Conservation (phyloP, 2,797 vertebrate species). For the Sarcoramphus papa region DNA sequence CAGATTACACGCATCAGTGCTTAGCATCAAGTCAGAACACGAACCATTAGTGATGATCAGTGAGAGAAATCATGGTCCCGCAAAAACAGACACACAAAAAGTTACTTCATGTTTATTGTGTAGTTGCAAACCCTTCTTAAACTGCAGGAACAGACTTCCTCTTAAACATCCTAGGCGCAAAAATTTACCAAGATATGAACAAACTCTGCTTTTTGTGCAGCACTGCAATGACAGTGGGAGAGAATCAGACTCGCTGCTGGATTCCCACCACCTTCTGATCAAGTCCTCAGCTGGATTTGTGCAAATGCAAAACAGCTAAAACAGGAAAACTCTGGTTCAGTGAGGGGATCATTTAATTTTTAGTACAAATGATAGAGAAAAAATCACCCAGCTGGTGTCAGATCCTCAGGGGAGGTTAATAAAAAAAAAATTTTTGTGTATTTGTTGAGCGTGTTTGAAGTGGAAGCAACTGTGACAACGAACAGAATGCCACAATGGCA, state of each 20-base stretch:
- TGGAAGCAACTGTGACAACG: neutral
- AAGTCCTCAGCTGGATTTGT: neutral
- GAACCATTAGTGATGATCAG: neutral
- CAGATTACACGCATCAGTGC: neutral
- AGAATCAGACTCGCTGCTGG: neutral
- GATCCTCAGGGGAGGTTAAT: neutral
- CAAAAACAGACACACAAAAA: neutral
- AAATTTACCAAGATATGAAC: neutral
- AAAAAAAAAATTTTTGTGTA: neutral
- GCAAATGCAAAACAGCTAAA: neutral
- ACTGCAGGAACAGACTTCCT: neutral
- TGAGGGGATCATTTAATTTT: neutral
- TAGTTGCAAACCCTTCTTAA: neutral
- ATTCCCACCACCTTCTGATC: neutral
- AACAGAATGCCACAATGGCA: neutral
- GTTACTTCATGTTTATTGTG: neutral
- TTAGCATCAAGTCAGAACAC: neutral
- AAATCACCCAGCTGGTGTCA: neutral
- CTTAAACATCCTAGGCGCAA: neutral
- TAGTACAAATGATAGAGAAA: neutral
- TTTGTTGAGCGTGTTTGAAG: neutral
- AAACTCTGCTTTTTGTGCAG: neutral
- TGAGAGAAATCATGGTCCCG: neutral
- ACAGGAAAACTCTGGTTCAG: neutral
- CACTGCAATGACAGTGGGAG: neutral